Evolutionary conservation across 1,140 invertebrate species (phyloP).

Genomic region (Lerema accius): DNA sequence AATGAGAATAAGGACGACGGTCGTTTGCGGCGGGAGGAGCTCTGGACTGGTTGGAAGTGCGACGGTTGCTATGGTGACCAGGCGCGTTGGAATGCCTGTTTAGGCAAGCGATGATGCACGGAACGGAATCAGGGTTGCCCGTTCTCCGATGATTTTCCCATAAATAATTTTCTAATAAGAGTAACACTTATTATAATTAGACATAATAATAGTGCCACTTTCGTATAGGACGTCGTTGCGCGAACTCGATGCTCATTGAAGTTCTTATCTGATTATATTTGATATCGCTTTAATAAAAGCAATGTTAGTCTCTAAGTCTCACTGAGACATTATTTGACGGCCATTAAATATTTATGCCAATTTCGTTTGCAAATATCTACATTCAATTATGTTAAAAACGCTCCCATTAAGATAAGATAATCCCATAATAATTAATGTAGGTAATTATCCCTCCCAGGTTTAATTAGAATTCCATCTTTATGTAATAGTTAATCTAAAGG

Average conservation of each 20-base stretch:
- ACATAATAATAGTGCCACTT: constrained; percentile 24
- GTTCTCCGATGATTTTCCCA: constrained; percentile 62
- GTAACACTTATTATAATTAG: constrained; percentile 37
- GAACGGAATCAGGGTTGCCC: constrained; percentile 60
- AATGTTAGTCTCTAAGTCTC: too few species aligned
- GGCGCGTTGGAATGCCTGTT: constrained; percentile 68
- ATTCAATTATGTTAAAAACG: constrained; percentile 14
- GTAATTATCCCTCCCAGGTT: constrained; percentile 1
- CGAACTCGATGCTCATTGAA: constrained; percentile 4
- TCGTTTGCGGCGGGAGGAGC: constrained; percentile 47
- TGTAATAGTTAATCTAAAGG: constrained; percentile 4
- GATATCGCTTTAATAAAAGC: constrained; percentile 19
- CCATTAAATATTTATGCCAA: neutral
- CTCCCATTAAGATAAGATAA: constrained; percentile 14
- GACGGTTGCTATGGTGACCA: constrained; percentile 72
- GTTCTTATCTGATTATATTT: constrained; percentile 7
- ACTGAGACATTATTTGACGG: constrained; percentile 8
- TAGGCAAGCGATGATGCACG: constrained; percentile 46
- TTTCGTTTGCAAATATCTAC: constrained; percentile 13
- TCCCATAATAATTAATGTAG: constrained; percentile 8
- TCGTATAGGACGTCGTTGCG: constrained; percentile 5
- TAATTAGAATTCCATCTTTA: constrained; percentile 16
- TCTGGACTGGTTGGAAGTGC: constrained; percentile 45
- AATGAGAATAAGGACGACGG: constrained; percentile 59
- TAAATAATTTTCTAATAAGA: constrained; percentile 60